phyloP scores from a whole-genome alignment of 2,797 vertebrate genomes.

The Pampus argenteus region DNA sequence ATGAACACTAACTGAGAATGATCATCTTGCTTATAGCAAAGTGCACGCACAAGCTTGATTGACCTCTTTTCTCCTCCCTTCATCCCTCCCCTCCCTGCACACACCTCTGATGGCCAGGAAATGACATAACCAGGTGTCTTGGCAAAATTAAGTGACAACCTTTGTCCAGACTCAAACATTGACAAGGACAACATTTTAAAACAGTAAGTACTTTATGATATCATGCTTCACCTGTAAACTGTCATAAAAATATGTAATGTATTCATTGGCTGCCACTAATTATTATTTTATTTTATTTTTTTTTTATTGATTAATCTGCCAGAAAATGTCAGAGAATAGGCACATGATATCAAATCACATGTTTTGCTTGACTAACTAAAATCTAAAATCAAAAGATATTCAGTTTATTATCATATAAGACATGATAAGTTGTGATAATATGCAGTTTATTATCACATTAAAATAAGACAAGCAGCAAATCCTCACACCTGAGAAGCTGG shows the following conservation, averaged over 20 bases:
- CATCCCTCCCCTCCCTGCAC: constrained; percentile 35
- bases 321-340: not conserved
- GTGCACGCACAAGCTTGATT: constrained; percentile 63
- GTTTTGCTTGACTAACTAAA: not conserved
- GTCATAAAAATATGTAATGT: not conserved
- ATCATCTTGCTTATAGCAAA: constrained; percentile 68
- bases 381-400: not conserved
- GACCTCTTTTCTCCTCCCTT: constrained; percentile 58
- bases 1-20: constrained; percentile 63
- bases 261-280: not conserved
- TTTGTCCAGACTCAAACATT: constrained; percentile 70
- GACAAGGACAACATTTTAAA: constrained; percentile 69
- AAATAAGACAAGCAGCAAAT: constrained; percentile 1
- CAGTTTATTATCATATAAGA: not conserved
- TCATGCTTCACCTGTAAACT: constrained; percentile 18
- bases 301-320: constrained; percentile 5
- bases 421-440: not conserved
- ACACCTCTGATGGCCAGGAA: constrained; percentile 70
- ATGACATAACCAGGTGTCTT: constrained; percentile 74
- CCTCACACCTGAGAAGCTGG: not conserved
- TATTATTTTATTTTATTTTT: not conserved
- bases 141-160: constrained; percentile 69
- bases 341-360: not conserved
- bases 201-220: constrained; percentile 45
- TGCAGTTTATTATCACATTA: too few species aligned